Evolutionary conservation across 1,140 invertebrate species (phyloP).

Genomic region (Panagrolaimus sp.): DNA sequence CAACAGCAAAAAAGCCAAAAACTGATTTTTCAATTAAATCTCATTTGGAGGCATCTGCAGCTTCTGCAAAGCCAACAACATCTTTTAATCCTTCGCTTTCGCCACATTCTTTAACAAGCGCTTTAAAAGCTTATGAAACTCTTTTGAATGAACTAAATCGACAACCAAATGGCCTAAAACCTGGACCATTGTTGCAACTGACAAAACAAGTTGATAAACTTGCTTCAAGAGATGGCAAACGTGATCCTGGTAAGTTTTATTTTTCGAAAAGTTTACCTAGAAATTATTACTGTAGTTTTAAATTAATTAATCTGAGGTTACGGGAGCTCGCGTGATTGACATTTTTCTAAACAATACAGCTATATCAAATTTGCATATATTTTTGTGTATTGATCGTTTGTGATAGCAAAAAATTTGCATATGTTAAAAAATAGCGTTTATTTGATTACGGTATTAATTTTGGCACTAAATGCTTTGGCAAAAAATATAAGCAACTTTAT

Average conservation of each 20-base stretch:
- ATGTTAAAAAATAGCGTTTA: no score
- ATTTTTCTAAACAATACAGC: no score
- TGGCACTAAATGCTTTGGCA: no score
- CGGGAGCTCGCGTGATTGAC: no score
- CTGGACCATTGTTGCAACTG: slow-evolving; percentile 11
- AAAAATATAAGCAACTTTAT: no score
- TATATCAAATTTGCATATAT: no score
- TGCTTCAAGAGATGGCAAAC: slow-evolving; percentile 16
- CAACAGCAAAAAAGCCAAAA: not conserved
- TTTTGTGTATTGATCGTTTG: no score
- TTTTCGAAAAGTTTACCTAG: not conserved
- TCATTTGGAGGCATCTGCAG: not conserved
- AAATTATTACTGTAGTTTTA: no score
- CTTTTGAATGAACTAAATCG: not conserved
- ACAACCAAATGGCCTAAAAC: slow-evolving; percentile 13
- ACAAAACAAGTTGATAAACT: slow-evolving; percentile 20
- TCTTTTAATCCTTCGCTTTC: not conserved
- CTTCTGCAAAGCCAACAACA: not conserved
- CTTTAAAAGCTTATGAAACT: slow-evolving; percentile 13
- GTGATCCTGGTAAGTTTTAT: not conserved
- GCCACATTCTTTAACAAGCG: not conserved
- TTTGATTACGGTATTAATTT: no score
- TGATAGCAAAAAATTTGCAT: no score
- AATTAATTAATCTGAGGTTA: no score
- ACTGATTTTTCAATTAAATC: not conserved